Conservation (phyloP, 1,140 invertebrate genomes). For the Gryon sp. region DNA sequence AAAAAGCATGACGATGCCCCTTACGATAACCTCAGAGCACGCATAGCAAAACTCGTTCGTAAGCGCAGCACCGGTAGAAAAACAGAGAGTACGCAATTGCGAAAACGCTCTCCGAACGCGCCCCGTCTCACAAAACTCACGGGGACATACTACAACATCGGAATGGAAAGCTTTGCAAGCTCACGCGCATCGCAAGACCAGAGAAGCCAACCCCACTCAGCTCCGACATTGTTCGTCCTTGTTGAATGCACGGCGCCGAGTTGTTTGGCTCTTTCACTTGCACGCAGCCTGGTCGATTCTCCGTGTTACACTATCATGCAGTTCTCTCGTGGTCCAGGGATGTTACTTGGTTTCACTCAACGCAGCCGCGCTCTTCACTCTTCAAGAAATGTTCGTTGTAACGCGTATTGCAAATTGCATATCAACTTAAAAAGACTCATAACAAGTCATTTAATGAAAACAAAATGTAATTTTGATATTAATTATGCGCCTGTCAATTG, state of each 20-base stretch:
- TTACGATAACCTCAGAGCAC: no score
- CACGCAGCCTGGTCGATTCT: constrained; percentile 46
- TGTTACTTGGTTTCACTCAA: constrained; percentile 48
- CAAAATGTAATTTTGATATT: no score
- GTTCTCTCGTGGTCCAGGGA: constrained; percentile 48
- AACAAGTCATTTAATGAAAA: no score
- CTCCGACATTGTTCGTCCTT: neutral
- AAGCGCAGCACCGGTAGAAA: constrained; percentile 6
- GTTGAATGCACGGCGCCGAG: no score
- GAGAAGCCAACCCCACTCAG: constrained; percentile 37
- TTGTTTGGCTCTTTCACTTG: no score
- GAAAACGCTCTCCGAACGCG: constrained; percentile 13
- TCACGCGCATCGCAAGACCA: constrained; percentile 52
- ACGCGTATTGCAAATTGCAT: no score
- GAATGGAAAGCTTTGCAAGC: constrained; percentile 50
- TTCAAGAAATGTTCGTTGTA: no score
- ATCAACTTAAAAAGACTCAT: no score
- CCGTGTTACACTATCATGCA: constrained; percentile 50
- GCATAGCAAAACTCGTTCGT: neutral
- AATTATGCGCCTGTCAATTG: no score
- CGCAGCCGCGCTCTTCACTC: constrained; percentile 42
- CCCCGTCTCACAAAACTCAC: constrained; percentile 42
- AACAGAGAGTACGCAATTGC: constrained; percentile 7
- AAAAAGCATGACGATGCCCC: no score
- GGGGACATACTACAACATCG: constrained; percentile 50